Evolutionary conservation across 2,888 invertebrate species (phyloP).

Genomic region (Spodoptera exigua): DNA sequence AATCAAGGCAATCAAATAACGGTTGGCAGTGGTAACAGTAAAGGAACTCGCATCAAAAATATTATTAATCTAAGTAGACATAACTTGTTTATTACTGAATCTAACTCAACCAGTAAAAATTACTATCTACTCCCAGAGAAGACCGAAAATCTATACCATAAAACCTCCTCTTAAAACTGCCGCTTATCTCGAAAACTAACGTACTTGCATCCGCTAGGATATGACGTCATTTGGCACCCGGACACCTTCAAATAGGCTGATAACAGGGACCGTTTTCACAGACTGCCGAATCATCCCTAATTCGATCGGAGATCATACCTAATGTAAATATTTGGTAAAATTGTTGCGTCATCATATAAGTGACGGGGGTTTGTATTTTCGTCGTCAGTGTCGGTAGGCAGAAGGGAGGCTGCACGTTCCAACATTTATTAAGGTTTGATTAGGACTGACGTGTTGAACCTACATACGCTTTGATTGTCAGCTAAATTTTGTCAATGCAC

Average conservation of each 20-base stretch:
- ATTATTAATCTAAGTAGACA: too few species aligned
- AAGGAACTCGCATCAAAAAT: too few species aligned
- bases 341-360: slow-evolving; percentile 6
- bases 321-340: slow-evolving; percentile 44
- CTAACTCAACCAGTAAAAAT: too few species aligned
- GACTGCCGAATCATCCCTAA: slow-evolving; percentile 28
- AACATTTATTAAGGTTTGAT: slow-evolving; percentile 14
- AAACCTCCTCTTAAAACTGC: not conserved
- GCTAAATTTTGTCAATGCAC: not conserved
- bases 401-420: slow-evolving; percentile 2
- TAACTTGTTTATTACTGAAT: too few species aligned
- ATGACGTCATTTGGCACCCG: slow-evolving; percentile 37
- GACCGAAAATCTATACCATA: slow-evolving; percentile 10
- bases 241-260: slow-evolving; percentile 27
- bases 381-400: not conserved
- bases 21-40: too few species aligned
- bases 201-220: slow-evolving; percentile 17
- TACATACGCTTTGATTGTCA: slow-evolving; percentile 1
- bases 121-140: too few species aligned
- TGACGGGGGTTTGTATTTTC: slow-evolving; percentile 24
- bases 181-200: slow-evolving; percentile 31
- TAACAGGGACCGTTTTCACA: slow-evolving; percentile 31
- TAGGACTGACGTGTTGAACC: not conserved
- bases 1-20: too few species aligned
- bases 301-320: slow-evolving; percentile 23